Conservation (phyloP, 2,113 vertebrate genomes). For the Brevimyrus niger region DNA sequence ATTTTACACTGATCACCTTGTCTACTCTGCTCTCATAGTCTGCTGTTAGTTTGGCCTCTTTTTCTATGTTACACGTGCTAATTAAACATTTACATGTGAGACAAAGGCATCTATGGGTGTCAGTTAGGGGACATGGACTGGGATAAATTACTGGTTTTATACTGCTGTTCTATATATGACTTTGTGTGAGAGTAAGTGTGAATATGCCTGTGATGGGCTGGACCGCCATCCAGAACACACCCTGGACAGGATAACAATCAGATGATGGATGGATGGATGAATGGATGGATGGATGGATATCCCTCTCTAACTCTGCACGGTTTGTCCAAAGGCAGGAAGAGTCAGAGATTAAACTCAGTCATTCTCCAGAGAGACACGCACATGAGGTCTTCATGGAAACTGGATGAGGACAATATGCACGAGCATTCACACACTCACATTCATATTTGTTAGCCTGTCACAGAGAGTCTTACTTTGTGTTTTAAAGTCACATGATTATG, state of each 20-base stretch:
- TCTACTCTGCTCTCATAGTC: not conserved
- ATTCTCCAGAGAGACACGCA: not conserved
- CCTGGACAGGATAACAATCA: not conserved
- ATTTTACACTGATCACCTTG: not conserved
- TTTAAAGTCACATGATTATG: not conserved
- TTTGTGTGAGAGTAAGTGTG: not conserved
- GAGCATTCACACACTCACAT: constrained; percentile 5
- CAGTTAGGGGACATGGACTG: not conserved
- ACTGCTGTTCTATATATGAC: not conserved
- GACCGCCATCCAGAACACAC: not conserved
- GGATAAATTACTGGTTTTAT: not conserved
- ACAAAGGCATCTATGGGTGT: not conserved
- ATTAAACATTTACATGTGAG: not conserved
- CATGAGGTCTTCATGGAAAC: not conserved
- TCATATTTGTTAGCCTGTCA: not conserved
- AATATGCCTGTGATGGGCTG: not conserved
- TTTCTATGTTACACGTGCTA: not conserved
- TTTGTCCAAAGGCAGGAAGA: not conserved
- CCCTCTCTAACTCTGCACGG: not conserved
- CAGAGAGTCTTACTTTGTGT: not conserved
- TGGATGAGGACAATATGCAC: not conserved
- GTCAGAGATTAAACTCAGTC: not conserved
- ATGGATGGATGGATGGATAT: not conserved
- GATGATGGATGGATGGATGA: not conserved
- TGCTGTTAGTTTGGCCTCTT: not conserved